These are phyloP conservation scores for Entomobrya multifasciata DNA, from an alignment of 2,888 invertebrate genomes.

Conservation along the genomic window DNA sequence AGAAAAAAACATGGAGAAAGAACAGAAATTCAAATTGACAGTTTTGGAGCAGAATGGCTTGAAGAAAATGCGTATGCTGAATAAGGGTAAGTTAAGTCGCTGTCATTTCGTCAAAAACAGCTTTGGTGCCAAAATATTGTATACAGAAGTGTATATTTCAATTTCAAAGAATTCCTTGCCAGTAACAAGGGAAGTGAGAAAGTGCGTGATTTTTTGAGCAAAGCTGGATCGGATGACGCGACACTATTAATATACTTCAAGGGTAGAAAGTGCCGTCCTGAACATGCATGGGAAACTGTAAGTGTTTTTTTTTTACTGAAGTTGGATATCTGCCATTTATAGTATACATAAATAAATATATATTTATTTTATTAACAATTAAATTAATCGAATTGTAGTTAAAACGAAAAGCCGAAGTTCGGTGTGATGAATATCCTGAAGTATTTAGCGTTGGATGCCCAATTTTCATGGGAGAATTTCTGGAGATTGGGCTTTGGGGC, in stretches of 20 bases:
- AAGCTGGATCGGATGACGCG: not conserved
- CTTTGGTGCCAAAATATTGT: not conserved
- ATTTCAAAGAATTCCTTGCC: not conserved
- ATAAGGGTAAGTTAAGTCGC: not conserved
- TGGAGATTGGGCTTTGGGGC: not conserved
- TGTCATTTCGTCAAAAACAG: not conserved
- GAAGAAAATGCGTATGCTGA: not conserved
- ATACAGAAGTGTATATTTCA: not conserved
- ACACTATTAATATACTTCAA: not conserved
- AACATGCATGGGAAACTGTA: constrained; percentile 34
- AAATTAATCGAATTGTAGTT: not conserved
- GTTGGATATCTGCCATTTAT: too few species aligned
- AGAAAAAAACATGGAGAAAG: not conserved
- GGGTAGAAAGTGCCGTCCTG: constrained; percentile 9
- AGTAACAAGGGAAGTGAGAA: not conserved
- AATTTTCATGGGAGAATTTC: not conserved
- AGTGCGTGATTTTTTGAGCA: constrained; percentile 2
- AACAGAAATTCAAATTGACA: not conserved
- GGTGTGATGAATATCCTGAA: constrained; percentile 22
- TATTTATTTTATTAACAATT: too few species aligned
- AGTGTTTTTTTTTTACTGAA: too few species aligned
- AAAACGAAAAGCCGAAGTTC: constrained; percentile 9
- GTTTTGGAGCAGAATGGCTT: not conserved
- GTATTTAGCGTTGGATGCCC: not conserved
- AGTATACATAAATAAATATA: too few species aligned